These are phyloP conservation scores for Berghia stephanieae DNA, from an alignment of 1,140 invertebrate genomes.

Conservation along the genomic window DNA sequence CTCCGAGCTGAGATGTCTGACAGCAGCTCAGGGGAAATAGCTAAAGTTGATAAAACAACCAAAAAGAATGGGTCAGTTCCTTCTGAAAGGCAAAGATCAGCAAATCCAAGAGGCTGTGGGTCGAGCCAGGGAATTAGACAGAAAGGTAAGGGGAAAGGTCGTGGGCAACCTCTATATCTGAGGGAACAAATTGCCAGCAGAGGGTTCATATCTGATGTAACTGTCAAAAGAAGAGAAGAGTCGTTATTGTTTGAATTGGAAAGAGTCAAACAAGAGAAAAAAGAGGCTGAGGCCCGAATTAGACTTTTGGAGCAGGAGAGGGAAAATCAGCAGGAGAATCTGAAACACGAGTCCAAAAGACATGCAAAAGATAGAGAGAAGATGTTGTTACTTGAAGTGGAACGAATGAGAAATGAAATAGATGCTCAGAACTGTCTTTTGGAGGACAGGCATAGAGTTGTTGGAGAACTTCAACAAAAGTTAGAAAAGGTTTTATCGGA, in stretches of 20 bases:
- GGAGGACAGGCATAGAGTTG: conserved; percentile 51
- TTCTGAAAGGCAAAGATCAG: not conserved
- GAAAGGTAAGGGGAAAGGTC: not conserved
- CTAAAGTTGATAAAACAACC: not conserved
- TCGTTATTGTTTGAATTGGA: conserved; percentile 56
- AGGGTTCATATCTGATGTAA: conserved; percentile 59
- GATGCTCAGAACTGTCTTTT: conserved; percentile 50
- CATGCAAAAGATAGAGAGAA: conserved; percentile 52
- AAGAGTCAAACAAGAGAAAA: conserved; percentile 52
- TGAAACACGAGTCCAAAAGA: conserved; percentile 50
- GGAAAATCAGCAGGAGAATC: conserved; percentile 38
- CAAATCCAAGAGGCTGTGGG: not conserved
- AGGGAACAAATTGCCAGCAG: conserved; percentile 50
- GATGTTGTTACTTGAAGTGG: conserved; percentile 48
- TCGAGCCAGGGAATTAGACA: not conserved
- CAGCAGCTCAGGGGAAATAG: conserved; percentile 38
- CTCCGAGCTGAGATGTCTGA: conserved; percentile 27
- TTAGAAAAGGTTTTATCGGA: not conserved
- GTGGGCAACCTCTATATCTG: conserved; percentile 5
- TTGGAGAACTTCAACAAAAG: conserved; percentile 52
- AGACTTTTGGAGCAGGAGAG: conserved; percentile 49
- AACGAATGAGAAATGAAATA: conserved; percentile 47
- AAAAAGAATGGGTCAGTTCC: not conserved
- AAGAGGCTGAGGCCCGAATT: conserved; percentile 49
- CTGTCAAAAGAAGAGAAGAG: conserved; percentile 55